These are phyloP conservation scores for Papilio elwesi DNA, from an alignment of 2,888 invertebrate species.

Conservation along the genomic window DNA sequence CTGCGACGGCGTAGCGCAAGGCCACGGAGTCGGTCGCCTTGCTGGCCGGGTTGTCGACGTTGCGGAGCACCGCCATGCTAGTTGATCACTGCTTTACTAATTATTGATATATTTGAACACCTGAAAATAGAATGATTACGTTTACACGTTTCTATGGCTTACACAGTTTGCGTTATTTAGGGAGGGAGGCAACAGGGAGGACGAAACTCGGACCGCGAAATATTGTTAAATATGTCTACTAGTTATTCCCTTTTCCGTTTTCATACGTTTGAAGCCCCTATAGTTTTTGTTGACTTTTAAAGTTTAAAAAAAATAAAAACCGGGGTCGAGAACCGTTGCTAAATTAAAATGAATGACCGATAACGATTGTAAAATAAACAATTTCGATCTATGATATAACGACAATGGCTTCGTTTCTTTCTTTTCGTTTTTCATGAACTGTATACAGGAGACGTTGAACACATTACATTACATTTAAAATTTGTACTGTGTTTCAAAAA, in stretches of 20 bases:
- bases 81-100: slow-evolving; percentile 53
- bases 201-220: too few relatives aligned
- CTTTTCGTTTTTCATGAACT: background rate
- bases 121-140: slow-evolving; percentile 47
- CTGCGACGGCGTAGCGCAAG: slow-evolving; percentile 70
- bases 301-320: too few relatives aligned
- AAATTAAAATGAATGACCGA: background rate
- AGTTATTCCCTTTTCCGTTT: too few relatives aligned
- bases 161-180: background rate
- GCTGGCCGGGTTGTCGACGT: slow-evolving; percentile 69
- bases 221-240: too few relatives aligned
- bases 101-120: slow-evolving; percentile 56
- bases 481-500: too few relatives aligned
- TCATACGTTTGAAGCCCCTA: too few relatives aligned
- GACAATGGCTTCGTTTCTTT: background rate
- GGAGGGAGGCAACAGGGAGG: too few relatives aligned
- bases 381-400: background rate
- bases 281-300: too few relatives aligned
- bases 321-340: background rate
- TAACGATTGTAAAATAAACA: background rate
- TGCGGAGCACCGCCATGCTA: slow-evolving; percentile 73
- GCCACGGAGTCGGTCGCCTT: slow-evolving; percentile 63
- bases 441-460: too few relatives aligned
- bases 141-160: background rate
- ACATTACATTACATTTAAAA: too few relatives aligned